These are phyloP conservation scores for Oceanodroma leucorhoa DNA, from an alignment of 2,797 vertebrate genomes.

Conservation along the genomic window DNA sequence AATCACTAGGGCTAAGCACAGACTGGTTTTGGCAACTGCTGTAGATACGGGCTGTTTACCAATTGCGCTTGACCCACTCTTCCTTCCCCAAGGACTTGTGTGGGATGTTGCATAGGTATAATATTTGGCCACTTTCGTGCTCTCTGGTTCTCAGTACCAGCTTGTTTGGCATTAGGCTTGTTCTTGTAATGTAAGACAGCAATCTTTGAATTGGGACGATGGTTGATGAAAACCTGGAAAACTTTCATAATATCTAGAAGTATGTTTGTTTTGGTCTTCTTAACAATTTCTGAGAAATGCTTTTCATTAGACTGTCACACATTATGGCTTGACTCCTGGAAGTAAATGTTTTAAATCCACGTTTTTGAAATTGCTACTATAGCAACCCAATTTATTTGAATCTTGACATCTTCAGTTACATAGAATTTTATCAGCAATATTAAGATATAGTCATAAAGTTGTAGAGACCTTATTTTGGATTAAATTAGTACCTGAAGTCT, in stretches of 20 bases:
- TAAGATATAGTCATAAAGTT: not conserved
- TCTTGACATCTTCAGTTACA: not conserved
- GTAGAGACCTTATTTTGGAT: not conserved
- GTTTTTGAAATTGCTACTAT: not conserved
- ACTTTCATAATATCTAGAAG: not conserved
- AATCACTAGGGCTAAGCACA: not conserved
- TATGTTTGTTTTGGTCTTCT: not conserved
- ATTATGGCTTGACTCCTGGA: not conserved
- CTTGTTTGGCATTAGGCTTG: not conserved
- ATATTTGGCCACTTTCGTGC: not conserved
- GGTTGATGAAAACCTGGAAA: not conserved
- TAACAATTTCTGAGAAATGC: not conserved
- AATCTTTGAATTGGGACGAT: not conserved
- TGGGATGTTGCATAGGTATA: not conserved
- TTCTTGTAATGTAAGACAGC: fast-evolving
- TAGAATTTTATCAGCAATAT: not conserved
- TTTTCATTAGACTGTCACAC: not conserved
- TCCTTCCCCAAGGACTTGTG: too few relatives aligned
- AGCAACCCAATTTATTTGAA: not conserved
- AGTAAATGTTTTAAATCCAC: not conserved
- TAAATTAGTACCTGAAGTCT: not conserved
- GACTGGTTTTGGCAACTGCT: not conserved
- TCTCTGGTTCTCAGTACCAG: not conserved
- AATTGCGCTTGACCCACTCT: not conserved
- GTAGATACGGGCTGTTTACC: not conserved